phyloP scores from a whole-genome alignment of 2,888 invertebrate species.

The Polyommatus iphigenia region DNA sequence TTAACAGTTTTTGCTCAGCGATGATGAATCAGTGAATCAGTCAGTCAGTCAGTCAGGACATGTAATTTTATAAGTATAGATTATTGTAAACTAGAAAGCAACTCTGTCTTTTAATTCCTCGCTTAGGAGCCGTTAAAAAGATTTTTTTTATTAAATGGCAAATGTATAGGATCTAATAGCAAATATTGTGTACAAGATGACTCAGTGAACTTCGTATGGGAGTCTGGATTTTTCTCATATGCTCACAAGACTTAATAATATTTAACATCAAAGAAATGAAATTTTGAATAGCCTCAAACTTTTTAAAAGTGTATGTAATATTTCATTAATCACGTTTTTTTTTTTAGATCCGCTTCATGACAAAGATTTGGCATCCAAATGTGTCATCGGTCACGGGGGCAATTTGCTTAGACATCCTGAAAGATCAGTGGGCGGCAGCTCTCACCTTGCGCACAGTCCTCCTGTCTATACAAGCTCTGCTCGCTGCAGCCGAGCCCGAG shows the following conservation, averaged over 20 bases:
- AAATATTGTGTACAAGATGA: background rate
- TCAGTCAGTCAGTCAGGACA: too few species aligned
- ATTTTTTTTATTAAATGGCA: too few species aligned
- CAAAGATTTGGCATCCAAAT: conserved; percentile 99
- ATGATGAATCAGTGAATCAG: too few species aligned
- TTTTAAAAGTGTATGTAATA: background rate
- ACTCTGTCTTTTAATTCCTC: too few species aligned
- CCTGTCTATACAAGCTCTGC: conserved; percentile 95
- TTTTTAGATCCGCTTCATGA: conserved; percentile 95
- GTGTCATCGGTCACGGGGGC: conserved; percentile 99
- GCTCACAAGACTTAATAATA: background rate
- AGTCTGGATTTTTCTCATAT: too few species aligned
- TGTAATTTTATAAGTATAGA: too few species aligned
- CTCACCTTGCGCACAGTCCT: conserved; percentile 98
- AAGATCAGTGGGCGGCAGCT: conserved; percentile 99
- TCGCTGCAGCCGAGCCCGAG: conserved; percentile 94
- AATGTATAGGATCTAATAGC: too few species aligned
- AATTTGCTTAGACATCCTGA: conserved; percentile 98
- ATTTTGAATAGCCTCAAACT: background rate
- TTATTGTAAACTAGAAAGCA: too few species aligned
- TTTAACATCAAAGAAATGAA: background rate
- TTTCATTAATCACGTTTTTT: background rate
- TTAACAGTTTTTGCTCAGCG: too few species aligned
- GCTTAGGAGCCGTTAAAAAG: too few species aligned
- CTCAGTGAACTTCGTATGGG: background rate